Percentiles rank a stretch among this genome's conserved stretches.
Conservation (phyloP, 1,140 invertebrate species). For the Eueides isabella region DNA sequence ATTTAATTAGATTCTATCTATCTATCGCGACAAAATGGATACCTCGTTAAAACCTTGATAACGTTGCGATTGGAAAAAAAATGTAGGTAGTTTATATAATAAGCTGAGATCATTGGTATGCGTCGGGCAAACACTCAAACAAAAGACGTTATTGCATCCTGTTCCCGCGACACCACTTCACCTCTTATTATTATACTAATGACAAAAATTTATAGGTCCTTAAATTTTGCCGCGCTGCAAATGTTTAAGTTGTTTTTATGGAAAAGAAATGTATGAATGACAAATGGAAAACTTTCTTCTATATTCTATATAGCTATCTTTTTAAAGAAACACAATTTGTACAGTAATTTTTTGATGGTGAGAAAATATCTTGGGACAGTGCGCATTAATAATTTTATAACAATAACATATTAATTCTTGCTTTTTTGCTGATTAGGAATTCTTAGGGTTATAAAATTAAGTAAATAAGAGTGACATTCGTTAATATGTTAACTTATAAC, state of each 20-base stretch:
- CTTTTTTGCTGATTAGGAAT: no score
- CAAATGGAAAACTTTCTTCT: neutral
- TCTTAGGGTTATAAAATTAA: no score
- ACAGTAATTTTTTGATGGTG: no score
- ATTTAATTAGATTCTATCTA: constrained; percentile 42
- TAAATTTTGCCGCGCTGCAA: constrained; percentile 73
- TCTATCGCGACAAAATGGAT: constrained; percentile 40
- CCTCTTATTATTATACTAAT: constrained; percentile 79
- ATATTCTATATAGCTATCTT: neutral
- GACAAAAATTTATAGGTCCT: constrained; percentile 78
- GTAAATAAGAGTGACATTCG: no score
- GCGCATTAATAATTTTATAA: no score
- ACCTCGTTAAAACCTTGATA: constrained; percentile 39
- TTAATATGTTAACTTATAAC: no score
- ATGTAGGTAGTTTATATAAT: constrained; percentile 57
- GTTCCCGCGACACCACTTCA: constrained; percentile 69
- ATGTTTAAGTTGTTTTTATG: constrained; percentile 58
- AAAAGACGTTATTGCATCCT: constrained; percentile 80
- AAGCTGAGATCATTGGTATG: constrained; percentile 70
- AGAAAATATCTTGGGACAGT: no score
- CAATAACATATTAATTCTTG: no score
- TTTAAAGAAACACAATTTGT: constrained; percentile 6
- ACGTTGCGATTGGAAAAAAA: constrained; percentile 55
- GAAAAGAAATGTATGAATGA: constrained; percentile 40
- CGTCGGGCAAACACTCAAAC: constrained; percentile 65